Conservation (phyloP, 2,797 vertebrate genomes). For the Dermochelys coriacea region DNA sequence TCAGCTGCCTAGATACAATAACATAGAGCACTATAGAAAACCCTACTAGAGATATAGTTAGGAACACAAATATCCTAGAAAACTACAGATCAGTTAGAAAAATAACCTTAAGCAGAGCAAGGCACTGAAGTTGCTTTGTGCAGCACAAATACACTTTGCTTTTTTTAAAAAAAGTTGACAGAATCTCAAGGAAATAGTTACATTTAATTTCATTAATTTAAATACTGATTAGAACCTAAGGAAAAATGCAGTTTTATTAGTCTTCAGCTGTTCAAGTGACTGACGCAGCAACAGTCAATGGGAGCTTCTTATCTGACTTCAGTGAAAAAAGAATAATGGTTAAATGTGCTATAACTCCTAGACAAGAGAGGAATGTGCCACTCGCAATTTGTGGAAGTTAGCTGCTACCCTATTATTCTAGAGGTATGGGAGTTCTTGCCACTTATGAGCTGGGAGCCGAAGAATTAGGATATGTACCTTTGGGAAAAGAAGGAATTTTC, state of each 20-base stretch:
- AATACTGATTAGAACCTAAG: slow-evolving; percentile 40
- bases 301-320: slow-evolving; percentile 36
- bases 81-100: neutral
- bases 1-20: neutral
- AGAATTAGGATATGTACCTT: neutral
- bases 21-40: neutral
- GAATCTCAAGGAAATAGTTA: slow-evolving; percentile 45
- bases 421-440: neutral
- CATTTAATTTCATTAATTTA: slow-evolving; percentile 50
- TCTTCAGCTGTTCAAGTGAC: slow-evolving; percentile 38
- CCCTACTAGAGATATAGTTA: neutral
- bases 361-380: slow-evolving; percentile 25
- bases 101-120: neutral
- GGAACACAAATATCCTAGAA: neutral
- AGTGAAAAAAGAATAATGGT: slow-evolving; percentile 46
- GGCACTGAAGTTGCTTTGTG: neutral
- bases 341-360: slow-evolving; percentile 56
- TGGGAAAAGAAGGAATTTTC: neutral
- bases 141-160: slow-evolving; percentile 22
- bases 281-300: slow-evolving; percentile 3
- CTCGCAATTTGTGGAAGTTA: neutral
- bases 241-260: slow-evolving; percentile 36
- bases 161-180: neutral
- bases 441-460: neutral
- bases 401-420: slow-evolving; percentile 35